phyloP scores from a whole-genome alignment of 2,113 vertebrate species.

The Mus musculus region GRCm39 chr5:105591501-105592000 shows the following conservation, averaged over 20 bases:
- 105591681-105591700: too few relatives aligned
- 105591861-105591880: conserved; percentile 25
- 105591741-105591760: too few relatives aligned
- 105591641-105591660: neutral
- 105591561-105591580: conserved; percentile 4
- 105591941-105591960: neutral
- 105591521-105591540: neutral
- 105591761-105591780: too few relatives aligned
- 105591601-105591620: neutral
- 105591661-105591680: too few relatives aligned
- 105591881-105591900: neutral
- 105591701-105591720: too few relatives aligned
- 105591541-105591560: neutral
- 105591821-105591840: too few relatives aligned
- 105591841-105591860: conserved; percentile 44
- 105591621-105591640: neutral
- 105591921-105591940: neutral
- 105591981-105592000: neutral
- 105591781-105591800: too few relatives aligned
- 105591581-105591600: conserved; percentile 28
- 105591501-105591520: conserved; percentile 4
- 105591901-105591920: neutral
- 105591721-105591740: too few relatives aligned
- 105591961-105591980: neutral
- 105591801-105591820: too few relatives aligned